A percentile compares a stretch with the other conserved stretches of the same genome.
Evolutionary conservation across 2,888 invertebrate genomes (phyloP).

Genomic region (Smittia aterrima): DNA sequence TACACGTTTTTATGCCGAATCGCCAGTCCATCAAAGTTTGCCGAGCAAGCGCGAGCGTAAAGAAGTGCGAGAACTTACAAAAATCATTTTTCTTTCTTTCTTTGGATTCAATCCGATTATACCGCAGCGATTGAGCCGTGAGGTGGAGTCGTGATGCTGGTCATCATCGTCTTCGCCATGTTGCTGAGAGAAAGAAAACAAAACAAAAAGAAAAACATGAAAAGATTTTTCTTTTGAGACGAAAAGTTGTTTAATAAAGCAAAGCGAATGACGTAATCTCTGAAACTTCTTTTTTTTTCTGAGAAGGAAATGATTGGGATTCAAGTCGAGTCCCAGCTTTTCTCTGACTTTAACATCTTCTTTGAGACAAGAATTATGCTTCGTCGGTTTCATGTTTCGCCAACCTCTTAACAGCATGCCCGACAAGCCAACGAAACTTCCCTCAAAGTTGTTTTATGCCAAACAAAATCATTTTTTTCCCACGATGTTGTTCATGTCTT

Average conservation of each 20-base stretch:
- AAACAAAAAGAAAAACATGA: slow-evolving; percentile 11
- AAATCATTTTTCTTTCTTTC: neutral
- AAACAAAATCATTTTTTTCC: no score
- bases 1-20: slow-evolving; percentile 6
- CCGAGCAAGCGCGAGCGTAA: neutral
- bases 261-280: neutral
- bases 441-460: neutral
- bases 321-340: no score
- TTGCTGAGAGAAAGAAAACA: slow-evolving; percentile 64
- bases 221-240: no score
- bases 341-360: no score
- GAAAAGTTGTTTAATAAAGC: neutral
- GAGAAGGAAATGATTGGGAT: neutral
- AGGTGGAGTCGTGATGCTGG: slow-evolving; percentile 76
- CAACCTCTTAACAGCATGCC: neutral
- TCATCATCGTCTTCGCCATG: slow-evolving; percentile 85
- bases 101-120: slow-evolving; percentile 55
- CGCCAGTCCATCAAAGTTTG: neutral
- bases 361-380: no score
- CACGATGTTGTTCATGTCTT: no score
- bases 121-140: slow-evolving; percentile 81
- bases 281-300: neutral
- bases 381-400: no score
- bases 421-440: neutral
- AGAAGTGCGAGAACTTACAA: neutral